Evolutionary conservation across 2,113 vertebrate species (phyloP).

Genomic region (Lepus americanus): DNA sequence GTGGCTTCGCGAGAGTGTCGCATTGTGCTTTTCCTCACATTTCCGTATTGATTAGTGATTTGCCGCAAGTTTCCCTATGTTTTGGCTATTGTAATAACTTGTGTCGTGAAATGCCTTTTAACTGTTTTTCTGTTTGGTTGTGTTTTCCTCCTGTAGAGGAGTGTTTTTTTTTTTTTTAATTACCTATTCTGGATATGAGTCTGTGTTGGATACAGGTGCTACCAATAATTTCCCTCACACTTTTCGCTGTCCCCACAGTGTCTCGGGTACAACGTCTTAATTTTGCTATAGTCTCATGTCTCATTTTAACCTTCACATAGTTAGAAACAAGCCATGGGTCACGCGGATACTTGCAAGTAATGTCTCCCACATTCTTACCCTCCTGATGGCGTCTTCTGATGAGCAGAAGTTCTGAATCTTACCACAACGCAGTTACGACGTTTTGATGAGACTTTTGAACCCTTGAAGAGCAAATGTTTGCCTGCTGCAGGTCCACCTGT

Average conservation of each 20-base stretch:
- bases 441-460: conserved; percentile 11
- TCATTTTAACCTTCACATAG: neutral
- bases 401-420: conserved; percentile 6
- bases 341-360: neutral
- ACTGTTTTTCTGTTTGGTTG: neutral
- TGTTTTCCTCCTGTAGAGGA: conserved; percentile 1
- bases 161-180: neutral
- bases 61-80: neutral
- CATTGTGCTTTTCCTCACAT: neutral
- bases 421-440: neutral
- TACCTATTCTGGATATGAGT: neutral
- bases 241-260: neutral
- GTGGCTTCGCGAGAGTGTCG: neutral
- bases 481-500: neutral
- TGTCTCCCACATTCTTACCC: neutral
- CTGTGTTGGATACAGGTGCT: neutral
- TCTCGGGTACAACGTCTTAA: conserved; percentile 3
- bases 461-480: conserved; percentile 4
- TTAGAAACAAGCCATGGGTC: neutral
- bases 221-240: neutral
- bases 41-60: neutral
- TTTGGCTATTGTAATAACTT: neutral
- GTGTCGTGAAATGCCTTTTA: conserved; percentile 19
- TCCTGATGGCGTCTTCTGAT: conserved; percentile 9
- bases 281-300: neutral